Evolutionary conservation across 1,140 invertebrate species (phyloP), one percentile per base, ranked within the genome.

Genomic region (Camponotus pennsylvanicus): DNA sequence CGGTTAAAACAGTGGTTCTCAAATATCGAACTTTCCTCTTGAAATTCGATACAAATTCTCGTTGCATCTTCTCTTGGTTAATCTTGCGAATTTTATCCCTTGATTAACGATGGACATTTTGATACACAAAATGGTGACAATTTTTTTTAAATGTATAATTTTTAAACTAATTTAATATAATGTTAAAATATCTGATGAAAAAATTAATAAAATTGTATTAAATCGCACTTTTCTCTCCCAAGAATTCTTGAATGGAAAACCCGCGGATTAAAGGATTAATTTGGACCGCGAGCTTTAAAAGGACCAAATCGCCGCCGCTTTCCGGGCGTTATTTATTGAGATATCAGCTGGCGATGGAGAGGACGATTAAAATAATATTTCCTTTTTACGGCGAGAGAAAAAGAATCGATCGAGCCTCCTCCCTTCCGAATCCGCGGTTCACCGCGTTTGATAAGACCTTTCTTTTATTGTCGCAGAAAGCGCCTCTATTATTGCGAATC

Each of bases 321-420:
- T n/a, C 40, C 75, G 85, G 86, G n/a, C 88, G 90, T 90, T 92
- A 88, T 49, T 61, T 85, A 89, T 84, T 88, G 90, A 88, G 87
- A 77, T 71, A 86, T 82, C 75, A 85, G 64, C 18, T 69, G 80
- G 86, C 63, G 83, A 64, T 84, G 63, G 80, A 83, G 87, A 86
- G 89, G 87, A 90, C 85, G 88, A 75, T 82, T 82, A 82, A 82
- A 82, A 82, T 82, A 82, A 82, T 73, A 82, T 82, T 73, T 83
- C 55, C 42, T 57, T 61, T 49, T 61, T 45, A 40, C 69, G 42
- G 18, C 11, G 69, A 61, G 52, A 34, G 9, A 73, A 37, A 21
- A 61, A 61, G 27, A 55, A 83, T 75, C 69, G 69, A 61, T 73
- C 18, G 79, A 45, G 66, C 21, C 67, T 40, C n/a, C 3, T 71